A percentile compares a stretch with the other conserved stretches of the same genome.
These are phyloP conservation scores for Arion vulgaris DNA, from an alignment of 1,140 invertebrate species.

Conservation along the genomic window DNA sequence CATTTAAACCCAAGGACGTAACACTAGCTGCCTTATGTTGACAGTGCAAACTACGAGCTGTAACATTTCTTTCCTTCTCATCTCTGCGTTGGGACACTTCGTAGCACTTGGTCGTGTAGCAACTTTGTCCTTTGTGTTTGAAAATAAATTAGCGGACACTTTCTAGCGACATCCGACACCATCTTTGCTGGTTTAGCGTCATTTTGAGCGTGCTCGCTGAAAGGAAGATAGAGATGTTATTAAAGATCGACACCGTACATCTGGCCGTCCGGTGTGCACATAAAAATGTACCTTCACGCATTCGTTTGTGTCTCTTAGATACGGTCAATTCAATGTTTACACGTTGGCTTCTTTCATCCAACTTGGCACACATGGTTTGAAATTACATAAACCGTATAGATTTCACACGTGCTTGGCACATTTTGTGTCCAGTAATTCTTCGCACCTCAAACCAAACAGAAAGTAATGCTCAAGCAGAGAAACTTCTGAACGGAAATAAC, in stretches of 20 bases:
- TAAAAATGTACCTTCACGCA: constrained; percentile 22
- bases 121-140: constrained; percentile 42
- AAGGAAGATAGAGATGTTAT: constrained; percentile 35
- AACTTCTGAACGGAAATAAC: background rate
- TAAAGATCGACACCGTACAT: constrained; percentile 32
- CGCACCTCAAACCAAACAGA: constrained; percentile 23
- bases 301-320: constrained; percentile 13
- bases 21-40: constrained; percentile 12
- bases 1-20: background rate
- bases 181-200: constrained; percentile 32
- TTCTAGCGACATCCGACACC: constrained; percentile 37
- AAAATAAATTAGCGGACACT: constrained; percentile 43
- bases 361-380: constrained; percentile 11
- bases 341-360: background rate
- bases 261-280: constrained; percentile 25
- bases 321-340: constrained; percentile 28
- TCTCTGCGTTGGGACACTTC: constrained; percentile 14
- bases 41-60: constrained; percentile 17
- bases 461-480: background rate
- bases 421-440: constrained; percentile 1
- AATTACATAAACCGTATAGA: constrained; percentile 8
- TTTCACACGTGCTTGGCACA: constrained; percentile 18
- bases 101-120: constrained; percentile 13
- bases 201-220: constrained; percentile 35
- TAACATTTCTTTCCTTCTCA: constrained; percentile 19